Base-by-base conservation (phyloP, 2,797 vertebrate species). In the Ctenosaura bakeri region DNA sequence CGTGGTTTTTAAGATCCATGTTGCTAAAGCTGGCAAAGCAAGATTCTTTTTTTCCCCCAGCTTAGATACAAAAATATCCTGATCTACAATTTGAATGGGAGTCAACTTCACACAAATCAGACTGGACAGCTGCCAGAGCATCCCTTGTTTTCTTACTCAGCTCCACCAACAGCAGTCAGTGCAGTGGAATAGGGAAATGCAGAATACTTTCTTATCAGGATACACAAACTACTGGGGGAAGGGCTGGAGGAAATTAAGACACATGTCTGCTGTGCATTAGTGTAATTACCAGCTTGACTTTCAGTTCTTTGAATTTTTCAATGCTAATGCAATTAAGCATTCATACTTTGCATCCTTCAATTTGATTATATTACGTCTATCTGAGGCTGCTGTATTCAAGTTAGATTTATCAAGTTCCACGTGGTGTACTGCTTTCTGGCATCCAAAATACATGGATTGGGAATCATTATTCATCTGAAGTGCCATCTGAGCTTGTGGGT, bases 21-120 rank as follows among this genome's bases (percentile, higher is more conserved):
- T 84, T 50, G 46, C 42, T 84, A 50, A 89, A 89, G 74, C 20
- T 12, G 46, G 64, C 32, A 84, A 52, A 84, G 54, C 80, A 62
- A 38, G 71, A 64, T 64, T 64, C 88, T 35, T 83, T 32, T 12
- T 6, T 46, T 46, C 54, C 50, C 50, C 80, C 50, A 77, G 82
- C 59, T 59, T 29, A 66, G 3, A 78, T 46, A 62, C 46, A 24
- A 84, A 66, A 59, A 89, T 66, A 59, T 78, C 46, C 62, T 84
- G 82, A 85, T 78, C 32, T 66, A 26, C 14, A 14, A 84, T 66
- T 78, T 89, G 81, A 35, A 84, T 12, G 52, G 32, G 35, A 84
- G 56, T 73, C 81, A 64, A 32, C 7, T 66, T 20, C 32, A 32
- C 29, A 29, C 62, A 66, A 46, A 38, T 74, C 54, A 84, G 26